These are phyloP conservation scores for Parazoanthus darwini DNA, from an alignment of 92 coral and sea anemone genomes.

Conservation along the genomic window DNA sequence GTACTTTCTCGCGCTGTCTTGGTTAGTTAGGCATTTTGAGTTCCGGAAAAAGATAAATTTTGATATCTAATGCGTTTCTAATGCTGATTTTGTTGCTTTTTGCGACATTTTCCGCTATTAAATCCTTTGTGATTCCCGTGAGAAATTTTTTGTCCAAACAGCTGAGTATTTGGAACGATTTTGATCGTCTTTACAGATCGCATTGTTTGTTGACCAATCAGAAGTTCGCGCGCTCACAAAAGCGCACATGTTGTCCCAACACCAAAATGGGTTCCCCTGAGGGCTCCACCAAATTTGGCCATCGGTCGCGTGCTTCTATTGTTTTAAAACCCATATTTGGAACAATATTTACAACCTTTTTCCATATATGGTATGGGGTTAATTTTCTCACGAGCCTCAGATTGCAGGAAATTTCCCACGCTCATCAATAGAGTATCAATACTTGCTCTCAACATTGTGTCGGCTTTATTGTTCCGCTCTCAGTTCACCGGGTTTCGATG, in stretches of 20 bases:
- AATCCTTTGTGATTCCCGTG: slow-evolving; percentile 78
- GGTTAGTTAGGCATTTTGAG: slow-evolving; percentile 24
- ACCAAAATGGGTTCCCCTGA: slow-evolving; percentile 49
- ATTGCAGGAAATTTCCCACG: slow-evolving; percentile 99
- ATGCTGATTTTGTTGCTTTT: slow-evolving; percentile 47
- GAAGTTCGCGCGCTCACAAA: slow-evolving; percentile 55
- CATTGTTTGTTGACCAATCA: slow-evolving; percentile 77
- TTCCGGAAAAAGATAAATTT: slow-evolving; percentile 22
- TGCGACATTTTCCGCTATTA: slow-evolving; percentile 36
- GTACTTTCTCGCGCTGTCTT: slow-evolving; percentile 14
- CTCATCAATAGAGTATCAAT: slow-evolving; percentile 64
- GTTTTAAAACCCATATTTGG: slow-evolving; percentile 78
- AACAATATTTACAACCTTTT: slow-evolving; percentile 72
- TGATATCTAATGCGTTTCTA: slow-evolving; percentile 37
- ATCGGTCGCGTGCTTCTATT: slow-evolving; percentile 91
- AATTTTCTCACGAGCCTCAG: slow-evolving; percentile 97
- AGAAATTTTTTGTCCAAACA: slow-evolving; percentile 72
- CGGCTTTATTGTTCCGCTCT: slow-evolving; percentile 68
- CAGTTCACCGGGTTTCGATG: slow-evolving; percentile 60
- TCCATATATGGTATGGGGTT: slow-evolving; percentile 94
- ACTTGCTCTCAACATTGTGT: slow-evolving; percentile 69
- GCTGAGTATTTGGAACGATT: slow-evolving; percentile 69
- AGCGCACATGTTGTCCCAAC: slow-evolving; percentile 80
- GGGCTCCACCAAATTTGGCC: slow-evolving; percentile 68
- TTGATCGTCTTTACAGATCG: slow-evolving; percentile 59